These are phyloP conservation scores for Aquatica leii DNA, from an alignment of 2,888 invertebrate genomes.

Conservation along the genomic window DNA sequence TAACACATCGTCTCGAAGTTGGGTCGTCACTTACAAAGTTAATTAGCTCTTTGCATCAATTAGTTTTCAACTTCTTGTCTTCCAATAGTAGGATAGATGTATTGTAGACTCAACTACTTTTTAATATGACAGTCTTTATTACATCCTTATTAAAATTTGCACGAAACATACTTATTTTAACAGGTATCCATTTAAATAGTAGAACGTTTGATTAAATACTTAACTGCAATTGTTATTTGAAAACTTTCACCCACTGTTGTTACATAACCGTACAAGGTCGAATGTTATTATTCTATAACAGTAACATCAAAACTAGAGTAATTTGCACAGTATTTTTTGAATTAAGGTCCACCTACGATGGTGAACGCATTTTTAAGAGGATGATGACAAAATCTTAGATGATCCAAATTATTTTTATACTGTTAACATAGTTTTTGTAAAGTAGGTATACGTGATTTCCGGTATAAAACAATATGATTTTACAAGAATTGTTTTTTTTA, in stretches of 20 bases:
- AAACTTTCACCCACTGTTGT: slow-evolving; percentile 4
- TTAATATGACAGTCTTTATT: slow-evolving; percentile 18
- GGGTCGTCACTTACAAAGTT: slow-evolving; percentile 47
- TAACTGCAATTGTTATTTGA: not conserved
- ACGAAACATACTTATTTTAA: too few species aligned
- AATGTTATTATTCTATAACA: not conserved
- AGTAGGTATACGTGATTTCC: too few species aligned
- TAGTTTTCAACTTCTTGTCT: slow-evolving; percentile 44
- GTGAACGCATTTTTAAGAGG: too few species aligned
- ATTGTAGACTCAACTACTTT: slow-evolving; percentile 11
- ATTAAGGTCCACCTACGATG: slow-evolving; percentile 1
- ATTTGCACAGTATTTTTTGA: slow-evolving; percentile 2
- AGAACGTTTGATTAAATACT: not conserved
- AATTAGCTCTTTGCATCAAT: slow-evolving; percentile 49
- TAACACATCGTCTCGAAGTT: slow-evolving; percentile 36
- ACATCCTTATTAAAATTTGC: slow-evolving; percentile 15
- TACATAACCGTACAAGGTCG: slow-evolving; percentile 8
- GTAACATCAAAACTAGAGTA: slow-evolving; percentile 7
- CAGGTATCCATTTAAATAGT: too few species aligned
- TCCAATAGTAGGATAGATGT: slow-evolving; percentile 23
- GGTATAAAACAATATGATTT: too few species aligned
- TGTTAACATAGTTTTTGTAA: too few species aligned
- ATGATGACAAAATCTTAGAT: too few species aligned
- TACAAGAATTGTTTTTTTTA: too few species aligned
- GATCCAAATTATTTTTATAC: too few species aligned